Conservation (phyloP, 1,140 invertebrate species). For the Maniola jurtina region DNA sequence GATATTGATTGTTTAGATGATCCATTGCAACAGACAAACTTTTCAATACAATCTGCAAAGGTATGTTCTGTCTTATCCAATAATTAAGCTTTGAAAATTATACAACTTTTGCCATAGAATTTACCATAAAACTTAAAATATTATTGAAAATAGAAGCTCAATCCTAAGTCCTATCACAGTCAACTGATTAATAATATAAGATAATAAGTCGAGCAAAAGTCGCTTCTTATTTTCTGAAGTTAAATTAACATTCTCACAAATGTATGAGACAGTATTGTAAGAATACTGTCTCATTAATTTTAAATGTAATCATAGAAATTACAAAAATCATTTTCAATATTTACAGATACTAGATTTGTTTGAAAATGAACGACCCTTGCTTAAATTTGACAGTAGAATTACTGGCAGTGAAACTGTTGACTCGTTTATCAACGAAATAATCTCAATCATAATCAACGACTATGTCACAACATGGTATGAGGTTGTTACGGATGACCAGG, state of each 20-base stretch:
- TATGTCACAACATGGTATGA: slow-evolving; percentile 90
- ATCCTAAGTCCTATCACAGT: too few relatives aligned
- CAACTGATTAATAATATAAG: too few relatives aligned
- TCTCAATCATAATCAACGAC: slow-evolving; percentile 87
- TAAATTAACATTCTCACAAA: too few relatives aligned
- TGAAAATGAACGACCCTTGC: slow-evolving; percentile 43
- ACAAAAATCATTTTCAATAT: slow-evolving; percentile 5
- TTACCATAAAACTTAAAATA: too few relatives aligned
- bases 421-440: slow-evolving; percentile 79
- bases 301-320: not conserved
- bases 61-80: slow-evolving; percentile 37
- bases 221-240: too few relatives aligned
- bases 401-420: slow-evolving; percentile 74
- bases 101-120: not conserved
- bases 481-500: slow-evolving; percentile 79
- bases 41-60: slow-evolving; percentile 60
- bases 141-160: too few relatives aligned
- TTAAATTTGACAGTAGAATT: slow-evolving; percentile 66
- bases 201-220: too few relatives aligned
- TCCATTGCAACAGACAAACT: slow-evolving; percentile 64
- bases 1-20: slow-evolving; percentile 65
- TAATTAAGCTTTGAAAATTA: not conserved
- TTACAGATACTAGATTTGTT: slow-evolving; percentile 61
- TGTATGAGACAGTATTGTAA: too few relatives aligned
- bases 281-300: not conserved